A percentile compares a stretch with the other conserved stretches of the same genome.
Conservation (phyloP, 2,888 invertebrate species). For the Nycteola revayana region DNA sequence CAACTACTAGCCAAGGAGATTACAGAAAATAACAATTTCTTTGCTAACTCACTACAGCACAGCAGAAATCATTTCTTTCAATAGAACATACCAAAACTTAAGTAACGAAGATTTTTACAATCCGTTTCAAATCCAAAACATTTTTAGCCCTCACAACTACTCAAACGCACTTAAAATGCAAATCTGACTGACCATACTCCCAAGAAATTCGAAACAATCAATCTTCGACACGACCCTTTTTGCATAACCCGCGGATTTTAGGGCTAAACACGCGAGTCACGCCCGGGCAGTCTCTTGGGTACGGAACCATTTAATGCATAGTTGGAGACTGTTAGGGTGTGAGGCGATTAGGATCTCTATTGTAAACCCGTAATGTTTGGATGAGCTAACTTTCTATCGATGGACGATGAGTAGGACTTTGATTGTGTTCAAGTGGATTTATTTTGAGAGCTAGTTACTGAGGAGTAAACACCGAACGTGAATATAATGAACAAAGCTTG, state of each 20-base stretch:
- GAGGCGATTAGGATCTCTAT: conserved; percentile 54
- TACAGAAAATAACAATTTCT: no score
- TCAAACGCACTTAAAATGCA: conserved; percentile 27
- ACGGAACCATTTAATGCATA: conserved; percentile 66
- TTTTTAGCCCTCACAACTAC: conserved; percentile 6
- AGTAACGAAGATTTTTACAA: no score
- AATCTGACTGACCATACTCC: conserved; percentile 46
- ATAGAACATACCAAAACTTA: no score
- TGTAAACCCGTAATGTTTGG: conserved; percentile 37
- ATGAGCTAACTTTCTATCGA: conserved; percentile 31
- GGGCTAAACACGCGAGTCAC: conserved; percentile 69
- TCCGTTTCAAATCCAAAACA: conserved; percentile 11
- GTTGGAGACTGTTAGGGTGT: conserved; percentile 60
- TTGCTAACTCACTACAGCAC: no score
- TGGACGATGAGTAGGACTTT: conserved; percentile 28
- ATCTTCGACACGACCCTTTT: conserved; percentile 73
- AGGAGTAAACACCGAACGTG: no score
- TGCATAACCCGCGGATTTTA: conserved; percentile 50
- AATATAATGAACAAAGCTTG: no score
- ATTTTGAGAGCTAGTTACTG: no score
- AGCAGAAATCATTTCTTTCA: no score
- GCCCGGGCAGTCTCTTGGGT: conserved; percentile 66
- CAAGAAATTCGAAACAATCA: conserved; percentile 67
- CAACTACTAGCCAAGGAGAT: no score
- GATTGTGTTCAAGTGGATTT: conserved; percentile 9